A percentile compares a stretch with the other conserved stretches of the same genome.
Evolutionary conservation across 2,113 vertebrate genomes (phyloP).

Genomic region (Puffinus mauretanicus): DNA sequence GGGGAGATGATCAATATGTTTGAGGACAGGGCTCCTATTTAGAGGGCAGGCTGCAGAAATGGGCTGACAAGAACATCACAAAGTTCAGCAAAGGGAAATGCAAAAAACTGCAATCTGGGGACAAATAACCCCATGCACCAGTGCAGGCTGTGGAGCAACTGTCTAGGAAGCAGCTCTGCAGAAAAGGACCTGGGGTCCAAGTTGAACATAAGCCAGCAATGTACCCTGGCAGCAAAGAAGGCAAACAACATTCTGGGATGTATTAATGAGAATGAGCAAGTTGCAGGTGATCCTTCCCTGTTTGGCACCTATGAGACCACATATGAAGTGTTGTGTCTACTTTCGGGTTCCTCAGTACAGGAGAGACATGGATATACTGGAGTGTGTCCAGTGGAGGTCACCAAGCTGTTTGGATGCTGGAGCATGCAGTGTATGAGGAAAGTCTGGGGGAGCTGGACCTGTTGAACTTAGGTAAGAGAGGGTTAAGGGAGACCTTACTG

Average conservation of each 20-base stretch:
- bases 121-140: neutral
- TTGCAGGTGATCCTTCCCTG: neutral
- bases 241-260: neutral
- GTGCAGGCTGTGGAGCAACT: neutral
- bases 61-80: neutral
- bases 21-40: neutral
- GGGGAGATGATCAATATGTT: neutral
- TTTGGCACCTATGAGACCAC: neutral
- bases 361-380: neutral
- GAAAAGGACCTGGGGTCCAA: neutral
- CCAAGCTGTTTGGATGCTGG: neutral
- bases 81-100: neutral
- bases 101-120: neutral
- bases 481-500: neutral
- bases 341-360: neutral
- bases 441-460: neutral
- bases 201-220: neutral
- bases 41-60: neutral
- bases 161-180: neutral
- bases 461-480: neutral
- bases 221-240: neutral
- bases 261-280: neutral
- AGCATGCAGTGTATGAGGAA: fast-evolving
- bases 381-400: neutral
- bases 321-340: neutral